These are phyloP conservation scores for Drosophila formosana DNA, from an alignment of 2,888 invertebrate species.

Conservation along the genomic window DNA sequence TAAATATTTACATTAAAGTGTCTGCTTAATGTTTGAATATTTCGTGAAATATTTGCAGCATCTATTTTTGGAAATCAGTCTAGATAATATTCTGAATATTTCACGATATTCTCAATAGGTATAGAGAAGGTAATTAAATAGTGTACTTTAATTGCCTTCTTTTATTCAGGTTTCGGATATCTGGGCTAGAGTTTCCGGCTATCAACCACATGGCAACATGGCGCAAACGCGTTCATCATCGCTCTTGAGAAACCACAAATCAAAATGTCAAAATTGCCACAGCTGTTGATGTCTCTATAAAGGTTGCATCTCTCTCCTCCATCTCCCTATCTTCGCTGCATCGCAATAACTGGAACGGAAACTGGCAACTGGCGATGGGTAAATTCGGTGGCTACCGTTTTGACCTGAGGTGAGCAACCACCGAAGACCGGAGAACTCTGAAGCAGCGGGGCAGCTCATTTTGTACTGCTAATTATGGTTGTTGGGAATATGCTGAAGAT, in stretches of 20 bases:
- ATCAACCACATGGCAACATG: conserved; percentile 43
- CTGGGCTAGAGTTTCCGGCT: conserved; percentile 4
- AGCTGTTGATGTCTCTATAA: conserved; percentile 75
- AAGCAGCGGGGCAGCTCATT: conserved; percentile 60
- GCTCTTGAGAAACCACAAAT: conserved; percentile 63
- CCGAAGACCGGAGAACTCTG: conserved; percentile 16
- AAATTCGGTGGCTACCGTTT: conserved; percentile 55
- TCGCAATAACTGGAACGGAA: conserved; percentile 50
- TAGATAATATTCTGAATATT: no score
- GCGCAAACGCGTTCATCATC: conserved; percentile 56
- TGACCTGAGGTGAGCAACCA: conserved; percentile 45
- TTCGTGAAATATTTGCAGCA: background rate
- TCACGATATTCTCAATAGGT: no score
- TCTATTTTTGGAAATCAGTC: no score
- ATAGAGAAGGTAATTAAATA: no score
- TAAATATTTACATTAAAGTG: background rate
- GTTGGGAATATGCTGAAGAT: conserved; percentile 44
- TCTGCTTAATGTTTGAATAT: background rate
- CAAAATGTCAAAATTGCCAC: conserved; percentile 72
- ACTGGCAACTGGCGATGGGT: conserved; percentile 30
- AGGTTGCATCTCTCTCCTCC: conserved; percentile 47
- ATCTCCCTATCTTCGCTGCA: background rate
- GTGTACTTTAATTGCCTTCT: conserved; percentile 11
- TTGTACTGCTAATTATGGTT: conserved; percentile 68
- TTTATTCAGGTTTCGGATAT: background rate